These are phyloP conservation scores for Peromyscus melanophrys DNA, from an alignment of 2,797 vertebrate species.

Conservation along the genomic window DNA sequence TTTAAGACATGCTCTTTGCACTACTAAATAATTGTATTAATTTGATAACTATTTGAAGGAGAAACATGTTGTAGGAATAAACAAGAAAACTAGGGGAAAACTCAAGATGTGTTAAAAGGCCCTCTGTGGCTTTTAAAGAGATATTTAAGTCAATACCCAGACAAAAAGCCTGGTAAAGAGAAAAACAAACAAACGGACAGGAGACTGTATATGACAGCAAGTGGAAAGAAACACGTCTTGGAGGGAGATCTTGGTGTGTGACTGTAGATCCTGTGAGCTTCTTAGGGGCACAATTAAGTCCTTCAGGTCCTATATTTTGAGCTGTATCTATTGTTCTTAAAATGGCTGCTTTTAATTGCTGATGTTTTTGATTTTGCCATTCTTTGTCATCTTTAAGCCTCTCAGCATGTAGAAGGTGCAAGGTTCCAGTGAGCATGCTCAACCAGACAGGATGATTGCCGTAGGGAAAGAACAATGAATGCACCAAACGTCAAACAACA, in stretches of 20 bases:
- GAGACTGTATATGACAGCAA: neutral
- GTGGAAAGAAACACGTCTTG: neutral
- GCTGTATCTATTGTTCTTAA: constrained; percentile 33
- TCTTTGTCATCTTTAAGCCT: constrained; percentile 23
- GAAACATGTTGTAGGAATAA: neutral
- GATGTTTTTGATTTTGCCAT: neutral
- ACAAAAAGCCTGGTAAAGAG: neutral
- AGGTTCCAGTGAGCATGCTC: neutral
- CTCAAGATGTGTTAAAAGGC: neutral
- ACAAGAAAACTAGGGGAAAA: neutral
- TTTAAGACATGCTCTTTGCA: neutral
- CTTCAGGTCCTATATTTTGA: constrained; percentile 27
- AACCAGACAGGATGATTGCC: neutral
- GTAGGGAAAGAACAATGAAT: neutral
- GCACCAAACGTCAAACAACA: neutral
- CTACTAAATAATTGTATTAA: neutral
- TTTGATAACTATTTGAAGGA: neutral
- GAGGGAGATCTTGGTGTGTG: neutral
- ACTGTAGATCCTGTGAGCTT: neutral
- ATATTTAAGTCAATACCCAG: neutral
- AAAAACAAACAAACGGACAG: neutral
- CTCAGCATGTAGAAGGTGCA: neutral
- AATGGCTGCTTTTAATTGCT: neutral
- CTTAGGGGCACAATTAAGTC: neutral
- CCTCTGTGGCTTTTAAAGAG: neutral